A percentile compares a stretch with the other conserved stretches of the same genome.
Conservation (phyloP, 2,888 invertebrate species). For the Zelleria hepariella region DNA sequence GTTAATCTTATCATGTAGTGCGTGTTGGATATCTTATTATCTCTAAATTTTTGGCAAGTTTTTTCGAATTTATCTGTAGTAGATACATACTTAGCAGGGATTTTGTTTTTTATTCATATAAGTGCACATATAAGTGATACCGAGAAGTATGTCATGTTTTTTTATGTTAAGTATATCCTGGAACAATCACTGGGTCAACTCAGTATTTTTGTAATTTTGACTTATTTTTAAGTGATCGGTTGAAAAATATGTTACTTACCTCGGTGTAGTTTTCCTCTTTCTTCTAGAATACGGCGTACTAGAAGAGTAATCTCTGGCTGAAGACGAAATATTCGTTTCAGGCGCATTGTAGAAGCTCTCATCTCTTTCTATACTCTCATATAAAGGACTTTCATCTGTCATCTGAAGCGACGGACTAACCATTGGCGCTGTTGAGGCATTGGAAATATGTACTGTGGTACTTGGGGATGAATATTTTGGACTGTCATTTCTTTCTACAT, state of each 20-base stretch:
- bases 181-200: too few species aligned
- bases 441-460: constrained; percentile 32
- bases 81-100: too few species aligned
- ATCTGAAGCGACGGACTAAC: constrained; percentile 26
- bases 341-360: constrained; percentile 33
- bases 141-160: not conserved
- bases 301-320: constrained; percentile 17
- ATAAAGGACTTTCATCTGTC: constrained; percentile 25
- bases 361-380: constrained; percentile 44
- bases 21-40: not conserved
- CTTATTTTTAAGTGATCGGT: too few species aligned
- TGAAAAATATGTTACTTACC: too few species aligned
- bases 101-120: not conserved
- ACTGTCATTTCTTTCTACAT: constrained; percentile 34
- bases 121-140: not conserved
- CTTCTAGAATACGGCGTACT: constrained; percentile 44
- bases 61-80: not conserved
- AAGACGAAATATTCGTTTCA: constrained; percentile 17
- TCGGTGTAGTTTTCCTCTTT: constrained; percentile 34
- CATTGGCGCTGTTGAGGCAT: constrained; percentile 37
- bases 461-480: constrained; percentile 30
- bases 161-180: not conserved
- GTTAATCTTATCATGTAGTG: not conserved
- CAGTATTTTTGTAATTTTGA: too few species aligned
- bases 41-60: not conserved